Evolutionary conservation across 2,797 vertebrate genomes (phyloP).

Genomic region (Simalia tracyae): DNA sequence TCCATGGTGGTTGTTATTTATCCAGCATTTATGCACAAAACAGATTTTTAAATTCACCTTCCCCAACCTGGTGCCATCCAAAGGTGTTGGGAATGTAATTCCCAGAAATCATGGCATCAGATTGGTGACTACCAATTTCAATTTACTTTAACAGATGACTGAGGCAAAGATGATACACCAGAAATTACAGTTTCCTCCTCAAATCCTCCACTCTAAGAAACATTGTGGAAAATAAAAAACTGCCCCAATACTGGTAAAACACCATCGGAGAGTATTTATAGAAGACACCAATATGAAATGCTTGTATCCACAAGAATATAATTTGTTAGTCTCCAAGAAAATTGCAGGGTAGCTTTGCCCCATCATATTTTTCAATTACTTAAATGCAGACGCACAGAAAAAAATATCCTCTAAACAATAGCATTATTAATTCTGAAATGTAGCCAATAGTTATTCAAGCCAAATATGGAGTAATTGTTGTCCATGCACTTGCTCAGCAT

Average conservation of each 20-base stretch:
- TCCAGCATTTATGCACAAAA: background rate
- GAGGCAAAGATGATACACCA: background rate
- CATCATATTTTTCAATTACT: slow-evolving; percentile 33
- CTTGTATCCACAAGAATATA: slow-evolving; percentile 22
- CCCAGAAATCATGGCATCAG: background rate
- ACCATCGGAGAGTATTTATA: slow-evolving; percentile 28
- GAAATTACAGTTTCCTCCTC: background rate
- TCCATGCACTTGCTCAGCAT: background rate
- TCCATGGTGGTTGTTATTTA: background rate
- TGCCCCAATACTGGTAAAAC: background rate
- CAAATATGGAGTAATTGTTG: background rate
- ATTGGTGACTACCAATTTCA: background rate
- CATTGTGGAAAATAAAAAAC: background rate
- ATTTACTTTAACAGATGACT: background rate
- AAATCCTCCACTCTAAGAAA: slow-evolving; percentile 6
- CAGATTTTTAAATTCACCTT: background rate
- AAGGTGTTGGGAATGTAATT: background rate
- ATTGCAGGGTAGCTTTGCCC: background rate
- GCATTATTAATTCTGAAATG: slow-evolving; percentile 26
- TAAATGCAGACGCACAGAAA: slow-evolving; percentile 24
- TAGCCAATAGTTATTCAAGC: slow-evolving; percentile 10
- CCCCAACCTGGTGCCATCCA: background rate
- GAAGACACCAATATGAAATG: slow-evolving; percentile 22
- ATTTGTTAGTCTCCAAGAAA: slow-evolving; percentile 23
- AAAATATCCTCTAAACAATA: slow-evolving; percentile 15